These are phyloP conservation scores for Tyrophagus putrescentiae DNA, from an alignment of 1,140 invertebrate genomes.

Conservation along the genomic window DNA sequence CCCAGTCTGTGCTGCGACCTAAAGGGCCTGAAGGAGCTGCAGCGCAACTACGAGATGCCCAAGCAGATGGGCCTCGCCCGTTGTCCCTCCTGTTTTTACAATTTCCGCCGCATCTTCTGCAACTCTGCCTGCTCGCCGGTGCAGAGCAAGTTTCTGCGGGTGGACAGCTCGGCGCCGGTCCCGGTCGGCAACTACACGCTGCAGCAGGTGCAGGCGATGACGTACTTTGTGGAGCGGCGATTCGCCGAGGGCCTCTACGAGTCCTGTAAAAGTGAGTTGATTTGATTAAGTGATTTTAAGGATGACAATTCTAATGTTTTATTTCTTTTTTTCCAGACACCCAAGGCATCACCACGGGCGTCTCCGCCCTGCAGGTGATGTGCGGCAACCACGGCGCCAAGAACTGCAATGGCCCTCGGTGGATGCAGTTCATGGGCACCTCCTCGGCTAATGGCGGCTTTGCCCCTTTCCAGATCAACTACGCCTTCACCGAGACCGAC, in stretches of 20 bases:
- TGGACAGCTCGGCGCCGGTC: slow-evolving; percentile 15
- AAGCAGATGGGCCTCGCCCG: slow-evolving; percentile 32
- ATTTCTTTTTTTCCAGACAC: background rate
- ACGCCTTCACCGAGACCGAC: slow-evolving; percentile 17
- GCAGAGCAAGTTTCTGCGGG: slow-evolving; percentile 24
- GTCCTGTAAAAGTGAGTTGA: slow-evolving; percentile 26
- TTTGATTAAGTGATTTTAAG: slow-evolving; percentile 9
- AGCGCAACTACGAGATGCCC: slow-evolving; percentile 1
- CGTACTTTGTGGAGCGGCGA: slow-evolving; percentile 16
- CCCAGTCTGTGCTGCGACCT: slow-evolving; percentile 20
- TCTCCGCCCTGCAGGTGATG: slow-evolving; percentile 24
- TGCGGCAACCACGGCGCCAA: slow-evolving; percentile 24
- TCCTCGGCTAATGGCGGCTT: slow-evolving; percentile 25
- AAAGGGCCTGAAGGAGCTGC: slow-evolving; percentile 11
- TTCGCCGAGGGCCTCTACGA: slow-evolving; percentile 24
- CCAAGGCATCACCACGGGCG: slow-evolving; percentile 22
- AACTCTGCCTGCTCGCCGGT: slow-evolving; percentile 25
- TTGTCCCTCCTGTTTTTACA: slow-evolving; percentile 27
- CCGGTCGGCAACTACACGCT: background rate
- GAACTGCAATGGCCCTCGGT: slow-evolving; percentile 21
- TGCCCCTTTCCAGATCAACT: slow-evolving; percentile 27
- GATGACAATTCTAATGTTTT: background rate
- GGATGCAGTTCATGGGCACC: slow-evolving; percentile 25
- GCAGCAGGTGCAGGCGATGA: background rate
- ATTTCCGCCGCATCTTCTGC: slow-evolving; percentile 27